Base-by-base conservation (phyloP, 2,797 vertebrate genomes). In the Eulemur rubriventer region DNA sequence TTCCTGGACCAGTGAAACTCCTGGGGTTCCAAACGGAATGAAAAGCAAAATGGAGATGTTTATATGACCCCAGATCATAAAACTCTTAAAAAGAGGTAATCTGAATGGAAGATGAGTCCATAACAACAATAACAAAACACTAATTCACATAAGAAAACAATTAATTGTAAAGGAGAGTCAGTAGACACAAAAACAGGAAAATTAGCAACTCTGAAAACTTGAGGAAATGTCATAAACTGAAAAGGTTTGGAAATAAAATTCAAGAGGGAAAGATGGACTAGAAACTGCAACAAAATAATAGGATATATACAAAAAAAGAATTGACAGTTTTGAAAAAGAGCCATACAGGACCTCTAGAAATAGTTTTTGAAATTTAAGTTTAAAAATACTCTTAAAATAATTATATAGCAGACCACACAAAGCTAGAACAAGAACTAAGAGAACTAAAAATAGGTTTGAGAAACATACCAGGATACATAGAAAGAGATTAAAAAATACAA, bases 351-450 rank as follows among this genome's bases (percentile, higher is more conserved):
- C 24, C 26, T 79, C 69, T 59, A 91, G 65, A 85, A 46, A 55
- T 48, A 33, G n/a, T 46, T 91, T 91, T 89, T 35, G 30, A 91
- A 86, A 92, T 50, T 91, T 95, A 50, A 38, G 8, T 72, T 89
- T 65, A 52, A 59, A 84, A 85, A 88, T 24, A 50, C 24, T 33
- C 11, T 86, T 26, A 72, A 85, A 50, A 14, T 80, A 91, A 76
- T 79, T 75, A 59, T 46, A 59, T 35, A 81, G 59, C 9, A 57
- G 3, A 65, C 59, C 22, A 81, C 10, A 87, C 28, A 85, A 75
- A 91, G n/a, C 24, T 81, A 90, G 55, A 12, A 13, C 17, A 93
- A 83, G 43, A 82, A 22, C 59, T 46, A 91, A 52, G 17, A 90
- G 80, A 73, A 69, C 6, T 85, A 30, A 89, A 93, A 94, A 48